phyloP scores from a whole-genome alignment of 2,888 invertebrate species.

The Agriopis marginaria region DNA sequence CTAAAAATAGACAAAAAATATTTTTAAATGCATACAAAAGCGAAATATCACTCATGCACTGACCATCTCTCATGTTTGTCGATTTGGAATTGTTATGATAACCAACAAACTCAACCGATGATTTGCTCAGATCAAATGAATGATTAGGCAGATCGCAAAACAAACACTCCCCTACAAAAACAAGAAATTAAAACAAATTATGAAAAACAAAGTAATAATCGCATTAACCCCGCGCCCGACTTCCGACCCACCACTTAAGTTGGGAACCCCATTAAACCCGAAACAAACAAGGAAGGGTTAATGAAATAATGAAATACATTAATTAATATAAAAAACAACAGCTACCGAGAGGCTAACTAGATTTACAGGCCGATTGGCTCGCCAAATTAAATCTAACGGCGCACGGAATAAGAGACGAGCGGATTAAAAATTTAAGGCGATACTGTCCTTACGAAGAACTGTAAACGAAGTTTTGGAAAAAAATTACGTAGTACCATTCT shows the following conservation, averaged over 20 bases:
- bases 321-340: constrained; percentile 60
- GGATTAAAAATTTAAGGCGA: not conserved
- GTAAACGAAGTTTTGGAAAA: too few species aligned
- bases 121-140: not conserved
- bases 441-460: too few species aligned
- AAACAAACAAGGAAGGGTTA: constrained; percentile 58
- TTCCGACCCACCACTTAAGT: constrained; percentile 26
- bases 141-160: constrained; percentile 6
- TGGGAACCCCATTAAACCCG: constrained; percentile 44
- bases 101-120: constrained; percentile 1
- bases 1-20: too few species aligned
- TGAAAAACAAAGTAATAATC: constrained; percentile 35
- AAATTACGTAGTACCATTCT: too few species aligned
- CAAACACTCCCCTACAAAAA: constrained; percentile 7
- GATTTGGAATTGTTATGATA: not conserved
- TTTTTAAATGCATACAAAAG: too few species aligned
- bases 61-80: too few species aligned
- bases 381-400: constrained; percentile 52
- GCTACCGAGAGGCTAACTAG: constrained; percentile 56
- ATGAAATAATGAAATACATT: constrained; percentile 61
- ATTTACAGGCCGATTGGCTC: constrained; percentile 61
- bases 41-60: too few species aligned
- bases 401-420: constrained; percentile 19
- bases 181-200: constrained; percentile 27
- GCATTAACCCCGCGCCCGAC: constrained; percentile 20